These are phyloP conservation scores for Gila orcuttii DNA, from an alignment of 2,113 vertebrate species.

Conservation along the genomic window DNA sequence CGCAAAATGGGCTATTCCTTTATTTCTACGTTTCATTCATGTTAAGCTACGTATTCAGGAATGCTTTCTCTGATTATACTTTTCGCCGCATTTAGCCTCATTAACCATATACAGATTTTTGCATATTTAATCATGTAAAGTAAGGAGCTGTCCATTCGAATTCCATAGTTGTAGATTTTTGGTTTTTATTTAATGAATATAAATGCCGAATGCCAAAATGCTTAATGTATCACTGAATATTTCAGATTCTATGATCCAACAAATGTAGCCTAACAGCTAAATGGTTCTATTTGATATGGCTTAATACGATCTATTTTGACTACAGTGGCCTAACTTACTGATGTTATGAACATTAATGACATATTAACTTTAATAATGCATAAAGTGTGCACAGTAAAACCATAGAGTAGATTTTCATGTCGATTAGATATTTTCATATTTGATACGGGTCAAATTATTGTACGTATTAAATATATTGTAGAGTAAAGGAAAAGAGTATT, in stretches of 20 bases:
- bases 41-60: conserved; percentile 1
- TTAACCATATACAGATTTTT: not conserved
- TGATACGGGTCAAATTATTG: conserved; percentile 87
- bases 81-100: conserved; percentile 14
- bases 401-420: conserved; percentile 66
- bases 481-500: conserved; percentile 78
- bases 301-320: conserved; percentile 49
- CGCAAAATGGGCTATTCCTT: not conserved
- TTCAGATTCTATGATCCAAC: conserved; percentile 53
- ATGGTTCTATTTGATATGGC: conserved; percentile 53
- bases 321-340: conserved; percentile 57
- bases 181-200: conserved; percentile 22
- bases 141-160: conserved; percentile 11
- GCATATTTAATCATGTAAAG: not conserved
- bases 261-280: conserved; percentile 57
- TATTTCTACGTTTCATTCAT: not conserved
- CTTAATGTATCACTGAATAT: conserved; percentile 47
- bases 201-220: conserved; percentile 50
- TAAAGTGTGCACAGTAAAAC: conserved; percentile 53
- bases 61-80: conserved; percentile 13
- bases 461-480: conserved; percentile 82
- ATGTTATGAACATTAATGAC: conserved; percentile 58
- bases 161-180: conserved; percentile 27
- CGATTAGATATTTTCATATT: conserved; percentile 80
- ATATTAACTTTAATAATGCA: conserved; percentile 70